Evolutionary conservation across 2,888 invertebrate genomes (phyloP).

Genomic region (Bugulina stolonifera): DNA sequence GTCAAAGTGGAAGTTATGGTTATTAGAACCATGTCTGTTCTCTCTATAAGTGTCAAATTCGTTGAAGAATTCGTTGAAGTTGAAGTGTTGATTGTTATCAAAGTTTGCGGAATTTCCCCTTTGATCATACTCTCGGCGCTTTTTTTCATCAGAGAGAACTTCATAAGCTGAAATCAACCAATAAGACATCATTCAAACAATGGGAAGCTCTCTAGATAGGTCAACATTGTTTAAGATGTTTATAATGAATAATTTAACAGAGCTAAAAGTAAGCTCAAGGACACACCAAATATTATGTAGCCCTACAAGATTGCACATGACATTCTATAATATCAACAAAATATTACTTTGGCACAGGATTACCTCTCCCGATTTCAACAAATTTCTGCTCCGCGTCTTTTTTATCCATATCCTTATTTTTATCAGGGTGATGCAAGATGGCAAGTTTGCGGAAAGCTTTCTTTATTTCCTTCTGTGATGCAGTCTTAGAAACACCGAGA

Average conservation of each 20-base stretch:
- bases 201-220: no score
- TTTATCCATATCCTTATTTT: conserved; percentile 53
- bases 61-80: conserved; percentile 53
- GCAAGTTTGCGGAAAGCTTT: conserved; percentile 57
- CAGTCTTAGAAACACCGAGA: conserved; percentile 53
- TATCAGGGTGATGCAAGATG: conserved; percentile 57
- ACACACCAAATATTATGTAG: no score
- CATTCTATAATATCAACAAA: no score
- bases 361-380: conserved; percentile 57
- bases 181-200: no score
- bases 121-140: conserved; percentile 53
- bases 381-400: conserved; percentile 56
- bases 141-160: conserved; percentile 53
- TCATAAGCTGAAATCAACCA: conserved; percentile 57
- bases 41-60: conserved; percentile 42
- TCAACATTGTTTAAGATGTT: no score
- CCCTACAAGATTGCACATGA: no score
- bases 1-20: conserved; percentile 28
- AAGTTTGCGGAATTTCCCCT: conserved; percentile 52
- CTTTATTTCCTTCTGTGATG: conserved; percentile 56
- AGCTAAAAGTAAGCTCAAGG: no score
- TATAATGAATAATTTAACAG: no score
- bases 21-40: conserved; percentile 33
- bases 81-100: conserved; percentile 34
- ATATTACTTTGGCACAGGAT: no score